Evolutionary conservation across 2,113 vertebrate genomes (phyloP).

Genomic region (Gallinago jamesoni): DNA sequence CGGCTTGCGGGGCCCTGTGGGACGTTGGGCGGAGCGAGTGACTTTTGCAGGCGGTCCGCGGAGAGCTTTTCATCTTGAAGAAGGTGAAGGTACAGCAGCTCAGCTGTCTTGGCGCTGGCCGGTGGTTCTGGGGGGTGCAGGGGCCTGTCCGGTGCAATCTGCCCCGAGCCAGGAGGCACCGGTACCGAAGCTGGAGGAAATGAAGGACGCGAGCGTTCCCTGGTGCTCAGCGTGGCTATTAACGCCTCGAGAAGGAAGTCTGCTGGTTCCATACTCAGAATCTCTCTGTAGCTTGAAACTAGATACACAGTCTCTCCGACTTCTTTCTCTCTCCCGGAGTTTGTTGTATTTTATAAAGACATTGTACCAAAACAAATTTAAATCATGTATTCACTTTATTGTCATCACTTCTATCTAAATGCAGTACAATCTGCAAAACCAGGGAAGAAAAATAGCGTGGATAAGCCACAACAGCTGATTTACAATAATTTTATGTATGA

Average conservation of each 20-base stretch:
- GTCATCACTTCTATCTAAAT: neutral
- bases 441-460: neutral
- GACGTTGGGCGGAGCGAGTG: no score
- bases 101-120: no score
- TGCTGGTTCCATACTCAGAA: neutral
- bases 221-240: neutral
- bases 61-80: neutral
- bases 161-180: neutral
- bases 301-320: neutral
- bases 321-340: neutral
- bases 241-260: fast-evolving
- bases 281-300: neutral
- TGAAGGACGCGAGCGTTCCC: neutral
- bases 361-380: no score
- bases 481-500: neutral
- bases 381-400: neutral
- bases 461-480: neutral
- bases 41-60: fast-evolving
- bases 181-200: neutral
- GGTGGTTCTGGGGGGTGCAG: neutral
- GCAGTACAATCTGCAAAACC: neutral
- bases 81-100: neutral
- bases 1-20: fast-evolving
- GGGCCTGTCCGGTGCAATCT: neutral
- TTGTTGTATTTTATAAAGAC: neutral